These are phyloP conservation scores for Hylaeus anthracinus DNA, from an alignment of 1,140 invertebrate genomes.

Conservation along the genomic window DNA sequence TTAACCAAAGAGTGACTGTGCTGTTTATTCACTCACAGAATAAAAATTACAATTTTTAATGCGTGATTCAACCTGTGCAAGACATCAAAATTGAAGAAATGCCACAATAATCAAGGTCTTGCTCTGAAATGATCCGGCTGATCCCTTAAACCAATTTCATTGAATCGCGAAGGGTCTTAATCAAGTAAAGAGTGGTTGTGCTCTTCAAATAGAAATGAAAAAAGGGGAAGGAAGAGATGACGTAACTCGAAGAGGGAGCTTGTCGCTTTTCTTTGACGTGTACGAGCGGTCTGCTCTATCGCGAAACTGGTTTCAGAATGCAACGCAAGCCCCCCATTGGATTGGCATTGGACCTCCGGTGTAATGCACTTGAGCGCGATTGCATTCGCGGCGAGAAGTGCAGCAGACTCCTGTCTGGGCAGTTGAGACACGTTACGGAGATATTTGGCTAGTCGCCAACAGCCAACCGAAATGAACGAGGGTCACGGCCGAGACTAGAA, in stretches of 20 bases:
- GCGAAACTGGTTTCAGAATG: constrained; percentile 13
- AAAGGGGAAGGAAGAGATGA: constrained; percentile 2
- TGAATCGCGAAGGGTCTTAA: too few species aligned
- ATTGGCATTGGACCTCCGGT: constrained; percentile 18
- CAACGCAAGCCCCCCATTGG: neutral
- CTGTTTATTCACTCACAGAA: too few species aligned
- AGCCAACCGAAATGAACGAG: constrained; percentile 42
- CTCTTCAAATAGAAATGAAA: neutral
- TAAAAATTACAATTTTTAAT: too few species aligned
- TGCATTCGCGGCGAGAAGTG: neutral
- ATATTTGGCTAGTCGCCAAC: constrained; percentile 56
- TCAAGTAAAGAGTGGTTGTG: too few species aligned
- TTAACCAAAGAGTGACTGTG: too few species aligned
- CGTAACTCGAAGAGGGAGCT: constrained; percentile 8
- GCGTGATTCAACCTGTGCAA: too few species aligned
- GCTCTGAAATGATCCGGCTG: too few species aligned
- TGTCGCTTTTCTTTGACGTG: neutral
- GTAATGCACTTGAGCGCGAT: constrained; percentile 33
- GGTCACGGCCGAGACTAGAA: constrained; percentile 58
- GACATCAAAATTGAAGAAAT: too few species aligned
- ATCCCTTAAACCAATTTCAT: too few species aligned
- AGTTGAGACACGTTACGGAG: constrained; percentile 32
- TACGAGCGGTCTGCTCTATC: neutral
- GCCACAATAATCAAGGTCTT: too few species aligned
- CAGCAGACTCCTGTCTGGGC: constrained; percentile 7